Evolutionary conservation across 2,113 vertebrate species (phyloP), one percentile per base, ranked within the genome.

Genomic region (Xerus inauris): DNA sequence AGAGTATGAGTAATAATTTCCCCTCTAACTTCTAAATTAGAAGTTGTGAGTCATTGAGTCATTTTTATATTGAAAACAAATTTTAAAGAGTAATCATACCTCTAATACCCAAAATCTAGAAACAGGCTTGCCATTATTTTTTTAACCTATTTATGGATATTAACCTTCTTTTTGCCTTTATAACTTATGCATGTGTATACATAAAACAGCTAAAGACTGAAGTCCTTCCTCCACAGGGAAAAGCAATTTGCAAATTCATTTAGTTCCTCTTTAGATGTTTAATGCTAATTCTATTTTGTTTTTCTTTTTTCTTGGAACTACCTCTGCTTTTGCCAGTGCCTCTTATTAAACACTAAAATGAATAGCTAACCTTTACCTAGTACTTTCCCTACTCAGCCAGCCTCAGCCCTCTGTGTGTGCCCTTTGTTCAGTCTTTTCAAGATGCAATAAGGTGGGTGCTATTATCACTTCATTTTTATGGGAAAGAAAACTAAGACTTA

Each of bases 211-310:
- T 22, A n/a, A 69, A 80, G 49, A 72, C 19, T 38, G 42, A 75
- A 72, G 20, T 82, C 17, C 62, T 84, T 84, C 51, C 77, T 69
- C 40, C 22, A 16, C 47, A 88, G 67, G 62, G 47, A 94, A 96
- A 45, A 91, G 45, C 59, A 83, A 26, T 93, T 80, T 80, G 73
- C 79, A 96, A 24, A 87, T 93, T 96, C 64, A 76, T 59, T 94
- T 83, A 96, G 94, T 94, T 82, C 38, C 54, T 87, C 76, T 85
- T 95, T 88, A 75, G 86, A 87, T 82, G 93, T 69, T 67, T 77
- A 90, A 81, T 47, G 4, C 67, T 35, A 49, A 14, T 38, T 96
- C 45, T 86, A 3, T 90, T 95, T 94, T 79, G 22, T 35, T 95
- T 88, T 94, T 62, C 64, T 92, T 62, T 83, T 77, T 87, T 87